phyloP scores from a whole-genome alignment of 1,140 invertebrate species.

The Pseudomyrmex sp. region DNA sequence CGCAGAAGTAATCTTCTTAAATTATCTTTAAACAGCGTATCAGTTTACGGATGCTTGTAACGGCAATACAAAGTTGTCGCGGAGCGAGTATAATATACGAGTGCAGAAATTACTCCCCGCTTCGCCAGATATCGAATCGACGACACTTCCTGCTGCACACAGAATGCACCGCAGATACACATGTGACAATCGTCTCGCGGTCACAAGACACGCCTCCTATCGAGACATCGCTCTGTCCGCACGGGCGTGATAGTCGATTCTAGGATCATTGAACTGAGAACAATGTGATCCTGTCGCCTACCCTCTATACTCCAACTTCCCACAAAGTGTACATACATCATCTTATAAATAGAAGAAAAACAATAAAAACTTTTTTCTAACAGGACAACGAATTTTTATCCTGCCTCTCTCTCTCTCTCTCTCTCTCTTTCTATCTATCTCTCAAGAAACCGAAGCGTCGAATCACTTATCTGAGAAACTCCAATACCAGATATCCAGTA shows the following conservation, averaged over 20 bases:
- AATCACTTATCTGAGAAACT: not conserved
- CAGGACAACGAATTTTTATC: constrained; percentile 7
- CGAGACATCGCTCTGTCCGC: not conserved
- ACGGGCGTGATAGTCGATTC: not conserved
- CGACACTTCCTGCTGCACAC: constrained; percentile 23
- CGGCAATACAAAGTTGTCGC: not conserved
- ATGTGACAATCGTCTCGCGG: constrained; percentile 44
- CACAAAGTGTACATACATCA: too few relatives aligned
- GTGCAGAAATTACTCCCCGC: not conserved
- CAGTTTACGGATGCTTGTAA: constrained; percentile 27
- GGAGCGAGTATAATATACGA: not conserved
- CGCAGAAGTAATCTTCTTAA: not conserved
- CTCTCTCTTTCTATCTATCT: not conserved
- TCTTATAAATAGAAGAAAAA: not conserved
- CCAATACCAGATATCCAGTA: not conserved
- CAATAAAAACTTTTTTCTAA: constrained; percentile 9
- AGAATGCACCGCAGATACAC: constrained; percentile 28
- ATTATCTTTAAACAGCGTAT: not conserved
- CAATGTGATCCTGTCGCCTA: not conserved
- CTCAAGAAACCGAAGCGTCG: not conserved
- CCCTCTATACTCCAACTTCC: not conserved
- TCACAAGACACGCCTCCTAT: constrained; percentile 53
- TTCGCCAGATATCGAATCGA: constrained; percentile 14
- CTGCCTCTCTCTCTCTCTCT: not conserved
- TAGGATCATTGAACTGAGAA: constrained; percentile 15